Conservation (phyloP, 2,797 vertebrate genomes). For the Cichlasoma orientale region DNA sequence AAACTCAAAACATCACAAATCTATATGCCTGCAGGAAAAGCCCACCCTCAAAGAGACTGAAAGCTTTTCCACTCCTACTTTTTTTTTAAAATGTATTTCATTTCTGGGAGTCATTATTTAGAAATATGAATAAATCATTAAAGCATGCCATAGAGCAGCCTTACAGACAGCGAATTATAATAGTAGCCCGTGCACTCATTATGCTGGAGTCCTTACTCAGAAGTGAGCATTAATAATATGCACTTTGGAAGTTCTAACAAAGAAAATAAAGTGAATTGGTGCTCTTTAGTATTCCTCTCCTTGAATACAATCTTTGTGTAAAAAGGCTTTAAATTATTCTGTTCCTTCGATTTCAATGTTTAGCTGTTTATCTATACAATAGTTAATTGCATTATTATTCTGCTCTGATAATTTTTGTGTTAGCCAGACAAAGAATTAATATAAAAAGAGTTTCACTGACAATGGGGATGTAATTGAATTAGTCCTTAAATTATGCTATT, state of each 20-base stretch:
- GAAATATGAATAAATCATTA: slow-evolving; percentile 9
- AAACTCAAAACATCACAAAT: neutral
- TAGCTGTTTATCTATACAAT: slow-evolving; percentile 15
- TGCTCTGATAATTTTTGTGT: slow-evolving; percentile 22
- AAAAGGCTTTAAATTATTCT: slow-evolving; percentile 30
- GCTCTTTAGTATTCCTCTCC: slow-evolving; percentile 25
- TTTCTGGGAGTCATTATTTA: neutral
- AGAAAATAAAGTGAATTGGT: slow-evolving; percentile 11
- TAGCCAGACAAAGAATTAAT: slow-evolving; percentile 37
- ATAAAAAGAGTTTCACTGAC: slow-evolving; percentile 28
- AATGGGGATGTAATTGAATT: slow-evolving; percentile 40
- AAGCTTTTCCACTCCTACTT: neutral
- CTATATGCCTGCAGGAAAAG: neutral
- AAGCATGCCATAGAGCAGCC: neutral
- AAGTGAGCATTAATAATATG: slow-evolving; percentile 24
- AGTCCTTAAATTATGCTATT: slow-evolving; percentile 31
- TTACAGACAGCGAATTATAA: slow-evolving; percentile 23
- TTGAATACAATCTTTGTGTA: slow-evolving; percentile 34
- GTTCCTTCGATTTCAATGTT: slow-evolving; percentile 26
- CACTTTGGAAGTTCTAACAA: slow-evolving; percentile 5
- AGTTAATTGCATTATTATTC: slow-evolving; percentile 44
- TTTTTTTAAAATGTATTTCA: neutral
- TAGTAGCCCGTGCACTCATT: neutral
- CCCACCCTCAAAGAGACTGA: neutral
- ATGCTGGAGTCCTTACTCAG: neutral